Evolutionary conservation across 1,140 invertebrate genomes (phyloP).

Genomic region (Pomacea maculata): DNA sequence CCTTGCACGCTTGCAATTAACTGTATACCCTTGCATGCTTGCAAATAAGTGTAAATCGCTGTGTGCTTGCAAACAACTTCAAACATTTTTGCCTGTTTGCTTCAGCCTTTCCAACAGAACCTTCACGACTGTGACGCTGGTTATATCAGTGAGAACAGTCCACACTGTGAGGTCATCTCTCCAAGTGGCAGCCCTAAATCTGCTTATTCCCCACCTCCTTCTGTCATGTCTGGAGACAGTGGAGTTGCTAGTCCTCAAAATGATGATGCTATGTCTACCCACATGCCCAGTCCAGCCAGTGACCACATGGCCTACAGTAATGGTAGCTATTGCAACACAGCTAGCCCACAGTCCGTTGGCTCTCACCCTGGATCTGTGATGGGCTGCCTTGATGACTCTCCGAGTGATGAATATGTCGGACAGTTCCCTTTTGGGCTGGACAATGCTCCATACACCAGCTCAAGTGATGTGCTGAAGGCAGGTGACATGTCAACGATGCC

Average conservation of each 20-base stretch:
- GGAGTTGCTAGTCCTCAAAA: conserved; percentile 17
- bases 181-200: conserved; percentile 22
- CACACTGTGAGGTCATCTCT: conserved; percentile 11
- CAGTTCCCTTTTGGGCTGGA: background rate
- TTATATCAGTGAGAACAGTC: conserved; percentile 23
- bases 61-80: no score
- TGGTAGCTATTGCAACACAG: background rate
- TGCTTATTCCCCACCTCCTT: conserved; percentile 11
- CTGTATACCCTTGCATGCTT: no score
- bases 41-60: no score
- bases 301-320: background rate
- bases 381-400: background rate
- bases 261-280: background rate
- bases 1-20: no score
- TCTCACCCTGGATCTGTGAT: background rate
- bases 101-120: background rate
- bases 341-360: background rate
- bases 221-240: conserved; percentile 18
- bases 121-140: conserved; percentile 5
- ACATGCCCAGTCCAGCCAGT: conserved; percentile 1
- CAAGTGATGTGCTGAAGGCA: background rate
- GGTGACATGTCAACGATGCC: conserved; percentile 11
- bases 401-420: background rate
- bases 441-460: no score
- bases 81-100: background rate